Percentiles rank a stretch among this genome's conserved stretches.
Conservation (phyloP, 2,888 invertebrate species). For the Oxyteleia sp. region DNA sequence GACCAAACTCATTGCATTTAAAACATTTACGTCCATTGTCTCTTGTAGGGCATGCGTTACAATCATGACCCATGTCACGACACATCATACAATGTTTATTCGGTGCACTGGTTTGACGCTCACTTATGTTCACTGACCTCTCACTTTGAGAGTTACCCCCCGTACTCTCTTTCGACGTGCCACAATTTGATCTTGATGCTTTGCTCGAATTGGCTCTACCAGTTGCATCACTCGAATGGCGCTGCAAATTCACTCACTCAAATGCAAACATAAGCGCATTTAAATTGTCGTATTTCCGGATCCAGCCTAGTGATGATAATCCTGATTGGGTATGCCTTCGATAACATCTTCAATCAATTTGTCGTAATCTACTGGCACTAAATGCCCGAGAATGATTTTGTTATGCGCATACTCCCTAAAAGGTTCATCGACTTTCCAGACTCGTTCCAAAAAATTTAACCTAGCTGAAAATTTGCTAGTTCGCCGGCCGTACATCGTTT, state of each 20-base stretch:
- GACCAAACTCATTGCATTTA: background rate
- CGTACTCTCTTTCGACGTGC: no score
- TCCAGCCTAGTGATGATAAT: background rate
- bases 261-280: background rate
- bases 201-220: no score
- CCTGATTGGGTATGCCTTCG: background rate
- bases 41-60: background rate
- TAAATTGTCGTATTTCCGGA: background rate
- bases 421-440: background rate
- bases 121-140: background rate
- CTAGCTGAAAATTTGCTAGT: background rate
- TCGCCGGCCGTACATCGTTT: background rate
- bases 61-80: background rate
- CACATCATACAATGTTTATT: background rate
- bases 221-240: background rate
- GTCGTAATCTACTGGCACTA: background rate
- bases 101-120: background rate
- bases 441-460: background rate
- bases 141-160: no score
- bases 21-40: conserved; percentile 1
- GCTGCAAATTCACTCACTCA: background rate
- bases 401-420: conserved; percentile 1
- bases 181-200: no score
- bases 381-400: background rate
- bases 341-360: background rate